phyloP scores from a whole-genome alignment of 2,113 vertebrate species.

The Orycteropus afer region DNA sequence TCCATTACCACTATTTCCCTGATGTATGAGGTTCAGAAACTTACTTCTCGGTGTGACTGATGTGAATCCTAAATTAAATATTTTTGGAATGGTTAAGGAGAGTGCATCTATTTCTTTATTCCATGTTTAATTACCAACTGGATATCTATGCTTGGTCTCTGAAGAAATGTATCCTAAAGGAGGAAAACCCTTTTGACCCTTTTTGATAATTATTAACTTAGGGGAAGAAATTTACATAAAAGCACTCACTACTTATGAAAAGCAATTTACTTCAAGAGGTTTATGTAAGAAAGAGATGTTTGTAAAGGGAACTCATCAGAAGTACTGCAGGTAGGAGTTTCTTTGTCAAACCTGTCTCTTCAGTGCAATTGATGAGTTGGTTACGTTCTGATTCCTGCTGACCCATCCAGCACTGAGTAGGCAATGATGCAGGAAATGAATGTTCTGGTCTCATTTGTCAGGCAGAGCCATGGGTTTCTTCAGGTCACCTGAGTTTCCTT shows the following conservation, averaged over 20 bases:
- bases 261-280: constrained; percentile 46
- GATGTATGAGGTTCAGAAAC: neutral
- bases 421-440: constrained; percentile 60
- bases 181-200: neutral
- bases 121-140: neutral
- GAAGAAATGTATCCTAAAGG: neutral
- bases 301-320: neutral
- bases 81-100: neutral
- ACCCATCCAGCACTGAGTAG: neutral
- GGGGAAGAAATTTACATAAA: no score
- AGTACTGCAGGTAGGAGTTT: neutral
- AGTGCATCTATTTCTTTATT: neutral
- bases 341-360: constrained; percentile 46
- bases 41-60: neutral
- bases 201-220: no score
- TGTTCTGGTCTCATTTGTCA: constrained; percentile 7
- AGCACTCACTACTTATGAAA: neutral
- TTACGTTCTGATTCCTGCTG: neutral
- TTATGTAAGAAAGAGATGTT: neutral
- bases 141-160: neutral
- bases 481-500: neutral
- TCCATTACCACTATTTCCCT: neutral
- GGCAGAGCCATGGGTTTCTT: neutral
- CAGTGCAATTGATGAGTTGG: neutral
- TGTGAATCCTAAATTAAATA: neutral